Percentiles rank a stretch among this genome's conserved stretches.
Evolutionary conservation across 2,888 invertebrate species (phyloP).

Genomic region (Mesochorus sp.): DNA sequence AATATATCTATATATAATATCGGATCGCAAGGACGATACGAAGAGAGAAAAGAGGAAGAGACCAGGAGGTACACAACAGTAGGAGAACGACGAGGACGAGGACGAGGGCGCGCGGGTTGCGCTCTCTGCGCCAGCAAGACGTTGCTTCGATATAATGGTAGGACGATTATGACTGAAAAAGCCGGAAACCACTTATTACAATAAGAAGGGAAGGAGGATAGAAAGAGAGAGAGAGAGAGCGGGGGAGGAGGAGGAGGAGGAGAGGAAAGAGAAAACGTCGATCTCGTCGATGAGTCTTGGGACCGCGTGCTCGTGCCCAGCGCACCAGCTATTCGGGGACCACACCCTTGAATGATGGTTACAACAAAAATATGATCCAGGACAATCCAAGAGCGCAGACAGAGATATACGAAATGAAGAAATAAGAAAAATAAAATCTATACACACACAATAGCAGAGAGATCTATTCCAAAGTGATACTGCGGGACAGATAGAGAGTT

Average conservation of each 20-base stretch:
- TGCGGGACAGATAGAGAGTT: conserved; percentile 1
- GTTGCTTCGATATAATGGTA: conserved; percentile 77
- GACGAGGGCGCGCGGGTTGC: conserved; percentile 47
- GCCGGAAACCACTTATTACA: conserved; percentile 81
- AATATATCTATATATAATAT: conserved; percentile 26
- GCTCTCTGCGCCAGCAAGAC: conserved; percentile 74
- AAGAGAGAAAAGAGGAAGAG: conserved; percentile 31
- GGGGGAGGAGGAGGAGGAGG: neutral
- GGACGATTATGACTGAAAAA: conserved; percentile 80
- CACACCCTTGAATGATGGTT: conserved; percentile 40
- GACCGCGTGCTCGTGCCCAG: conserved; percentile 43
- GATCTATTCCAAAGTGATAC: conserved; percentile 28
- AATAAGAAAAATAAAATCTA: neutral
- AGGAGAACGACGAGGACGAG: conserved; percentile 46
- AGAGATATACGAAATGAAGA: neutral
- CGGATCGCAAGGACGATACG: conserved; percentile 50
- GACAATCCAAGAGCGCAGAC: conserved; percentile 7
- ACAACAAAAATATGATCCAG: conserved; percentile 44
- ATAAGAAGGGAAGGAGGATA: conserved; percentile 24
- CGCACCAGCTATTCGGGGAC: conserved; percentile 28
- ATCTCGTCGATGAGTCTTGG: conserved; percentile 60
- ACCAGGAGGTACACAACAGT: conserved; percentile 33
- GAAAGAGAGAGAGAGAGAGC: neutral
- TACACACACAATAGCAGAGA: neutral
- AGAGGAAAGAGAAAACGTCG: conserved; percentile 11